Conservation (phyloP, 2,113 vertebrate species). For the Apistogramma diplotaenia region DNA sequence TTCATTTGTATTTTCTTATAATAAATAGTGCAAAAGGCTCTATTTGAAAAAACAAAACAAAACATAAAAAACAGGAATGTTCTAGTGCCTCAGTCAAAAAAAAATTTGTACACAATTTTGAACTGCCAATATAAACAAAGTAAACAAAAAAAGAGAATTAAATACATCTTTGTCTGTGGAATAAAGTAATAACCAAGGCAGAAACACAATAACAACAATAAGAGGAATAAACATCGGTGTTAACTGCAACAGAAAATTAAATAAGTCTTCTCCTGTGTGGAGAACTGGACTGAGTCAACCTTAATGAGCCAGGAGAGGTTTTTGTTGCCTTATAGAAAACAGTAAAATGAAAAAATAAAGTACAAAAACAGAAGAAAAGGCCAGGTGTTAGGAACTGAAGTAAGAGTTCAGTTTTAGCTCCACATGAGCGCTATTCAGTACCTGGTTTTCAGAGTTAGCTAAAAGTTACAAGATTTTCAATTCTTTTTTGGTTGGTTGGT, state of each 20-base stretch:
- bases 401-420: conserved; percentile 71
- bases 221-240: conserved; percentile 80
- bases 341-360: conserved; percentile 64
- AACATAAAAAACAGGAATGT: conserved; percentile 87
- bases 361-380: conserved; percentile 72
- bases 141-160: conserved; percentile 56
- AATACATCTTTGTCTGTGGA: conserved; percentile 55
- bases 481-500: background rate
- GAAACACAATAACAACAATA: conserved; percentile 41
- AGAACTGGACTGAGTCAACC: conserved; percentile 83
- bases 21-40: conserved; percentile 99
- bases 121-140: conserved; percentile 69
- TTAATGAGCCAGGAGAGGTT: conserved; percentile 60
- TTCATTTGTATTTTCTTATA: conserved; percentile 82
- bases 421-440: conserved; percentile 23
- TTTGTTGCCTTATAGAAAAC: conserved; percentile 61
- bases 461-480: conserved; percentile 29
- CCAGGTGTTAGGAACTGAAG: conserved; percentile 84
- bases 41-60: conserved; percentile 42
- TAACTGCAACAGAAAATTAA: conserved; percentile 92
- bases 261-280: conserved; percentile 83
- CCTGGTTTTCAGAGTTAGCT: conserved; percentile 24
- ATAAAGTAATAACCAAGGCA: conserved; percentile 64
- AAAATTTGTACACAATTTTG: conserved; percentile 89
- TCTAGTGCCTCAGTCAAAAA: conserved; percentile 82